Evolutionary conservation across 2,113 vertebrate genomes (phyloP).

Genomic region (Conger conger): DNA sequence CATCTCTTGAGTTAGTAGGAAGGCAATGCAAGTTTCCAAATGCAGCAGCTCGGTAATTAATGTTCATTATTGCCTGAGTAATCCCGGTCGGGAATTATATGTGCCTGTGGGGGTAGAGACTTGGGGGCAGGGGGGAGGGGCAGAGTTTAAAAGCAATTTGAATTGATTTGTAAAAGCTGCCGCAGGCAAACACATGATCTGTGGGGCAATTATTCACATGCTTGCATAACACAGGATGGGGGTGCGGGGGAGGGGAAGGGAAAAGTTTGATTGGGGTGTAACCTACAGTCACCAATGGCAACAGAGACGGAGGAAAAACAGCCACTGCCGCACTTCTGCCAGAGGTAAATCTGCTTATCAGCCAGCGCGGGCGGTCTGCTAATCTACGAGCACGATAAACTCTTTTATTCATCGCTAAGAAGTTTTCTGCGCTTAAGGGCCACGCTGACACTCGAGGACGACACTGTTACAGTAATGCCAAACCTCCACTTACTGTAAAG

Average conservation of each 20-base stretch:
- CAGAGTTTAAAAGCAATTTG: conserved; percentile 36
- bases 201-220: conserved; percentile 12
- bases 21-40: conserved; percentile 27
- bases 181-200: conserved; percentile 32
- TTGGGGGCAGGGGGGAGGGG: conserved; percentile 42
- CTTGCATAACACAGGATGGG: conserved; percentile 16
- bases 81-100: conserved; percentile 34
- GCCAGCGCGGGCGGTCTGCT: not conserved
- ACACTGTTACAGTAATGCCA: conserved; percentile 8
- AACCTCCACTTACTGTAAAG: conserved; percentile 82
- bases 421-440: not conserved
- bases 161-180: conserved; percentile 43
- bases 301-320: not conserved
- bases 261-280: not conserved
- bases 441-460: not conserved
- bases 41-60: conserved; percentile 43
- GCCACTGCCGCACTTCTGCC: not conserved
- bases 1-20: not conserved
- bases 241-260: too few species aligned
- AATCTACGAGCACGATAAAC: not conserved
- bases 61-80: conserved; percentile 48
- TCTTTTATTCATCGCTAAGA: not conserved
- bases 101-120: conserved; percentile 2
- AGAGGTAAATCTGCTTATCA: not conserved
- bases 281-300: not conserved